Base-by-base conservation (phyloP, 2,888 invertebrate species). In the Sceliomorpha sp. region DNA sequence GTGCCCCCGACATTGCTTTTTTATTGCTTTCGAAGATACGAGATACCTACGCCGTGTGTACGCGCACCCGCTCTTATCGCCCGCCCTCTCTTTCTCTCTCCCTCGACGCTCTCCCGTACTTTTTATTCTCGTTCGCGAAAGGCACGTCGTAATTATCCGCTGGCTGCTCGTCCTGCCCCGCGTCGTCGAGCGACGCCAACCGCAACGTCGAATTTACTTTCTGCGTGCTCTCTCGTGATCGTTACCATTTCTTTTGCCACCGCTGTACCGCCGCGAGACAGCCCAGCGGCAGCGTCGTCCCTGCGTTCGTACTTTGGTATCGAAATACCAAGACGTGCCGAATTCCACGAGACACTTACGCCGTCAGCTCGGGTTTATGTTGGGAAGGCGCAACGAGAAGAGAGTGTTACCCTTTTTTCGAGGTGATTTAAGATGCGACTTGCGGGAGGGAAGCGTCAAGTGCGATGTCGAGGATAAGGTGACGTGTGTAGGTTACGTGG, bases 1-100 rank as follows among this genome's bases (percentile, higher is more conserved):
- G 81, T 83, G 79, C 80, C 37, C 32, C 64, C 59, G 53, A 67
- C 58, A 56, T 56, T 31, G 60, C 53, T 47, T 20, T 39, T 24
- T 39, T 39, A 9, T 39, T 39, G 20, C 39, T 39, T 24, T 37
- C 15, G 7, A 55, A 32, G 10, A 36, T 7, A 20, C 32, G 15
- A 34, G 48, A 47, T 37, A 58, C 44, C 48, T 44, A 45, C 58
- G 44, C 56, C 20, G 36, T 44, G 40, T 34, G 24, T 31, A 53
- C 55, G 37, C 51, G 36, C 51, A 40, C 34, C 26, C 53, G 48
- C 44, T 14, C 42, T 48, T 50, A 45, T 44, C 56, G 50, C 55
- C 48, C 44, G 29, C 45, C 50, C 44, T 32, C 15, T 62, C 62
- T 2, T 8, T 2, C 4, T 2, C 29, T 26, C 37, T 42, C 39